phyloP scores from a whole-genome alignment of 2,113 vertebrate genomes.

The Setophaga petechia region DNA sequence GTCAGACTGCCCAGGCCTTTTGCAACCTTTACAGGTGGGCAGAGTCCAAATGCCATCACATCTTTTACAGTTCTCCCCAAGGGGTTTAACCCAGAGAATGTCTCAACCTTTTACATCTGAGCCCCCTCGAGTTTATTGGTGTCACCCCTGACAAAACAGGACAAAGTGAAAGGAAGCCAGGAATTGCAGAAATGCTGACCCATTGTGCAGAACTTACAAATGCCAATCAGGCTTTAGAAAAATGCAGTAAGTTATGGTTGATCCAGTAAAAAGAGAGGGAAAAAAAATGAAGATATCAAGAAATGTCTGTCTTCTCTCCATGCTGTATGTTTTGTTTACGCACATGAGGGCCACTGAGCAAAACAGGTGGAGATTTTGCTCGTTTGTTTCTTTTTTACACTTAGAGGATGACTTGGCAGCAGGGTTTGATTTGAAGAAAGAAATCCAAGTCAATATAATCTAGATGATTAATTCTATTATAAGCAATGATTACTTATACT shows the following conservation, averaged over 20 bases:
- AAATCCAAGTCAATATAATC: neutral
- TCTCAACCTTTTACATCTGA: neutral
- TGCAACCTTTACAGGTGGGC: neutral
- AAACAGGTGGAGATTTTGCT: neutral
- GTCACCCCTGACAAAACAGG: neutral
- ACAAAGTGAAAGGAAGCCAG: neutral
- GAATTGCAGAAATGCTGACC: neutral
- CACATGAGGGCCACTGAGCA: neutral
- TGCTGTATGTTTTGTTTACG: neutral
- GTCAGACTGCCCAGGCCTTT: neutral
- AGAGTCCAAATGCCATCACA: neutral
- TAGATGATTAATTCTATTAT: neutral
- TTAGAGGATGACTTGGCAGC: neutral
- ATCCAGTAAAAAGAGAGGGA: neutral
- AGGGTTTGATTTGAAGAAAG: neutral
- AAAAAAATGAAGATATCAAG: neutral
- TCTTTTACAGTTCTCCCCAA: neutral
- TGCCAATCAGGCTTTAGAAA: constrained; percentile 5
- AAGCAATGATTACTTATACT: neutral
- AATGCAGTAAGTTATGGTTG: constrained; percentile 5
- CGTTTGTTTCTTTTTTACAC: neutral
- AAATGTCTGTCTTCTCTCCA: neutral
- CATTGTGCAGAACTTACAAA: neutral
- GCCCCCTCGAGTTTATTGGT: neutral
- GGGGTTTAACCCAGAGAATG: neutral